phyloP scores from a whole-genome alignment of 2,113 vertebrate genomes.

The Melanostigma gelatinosum region DNA sequence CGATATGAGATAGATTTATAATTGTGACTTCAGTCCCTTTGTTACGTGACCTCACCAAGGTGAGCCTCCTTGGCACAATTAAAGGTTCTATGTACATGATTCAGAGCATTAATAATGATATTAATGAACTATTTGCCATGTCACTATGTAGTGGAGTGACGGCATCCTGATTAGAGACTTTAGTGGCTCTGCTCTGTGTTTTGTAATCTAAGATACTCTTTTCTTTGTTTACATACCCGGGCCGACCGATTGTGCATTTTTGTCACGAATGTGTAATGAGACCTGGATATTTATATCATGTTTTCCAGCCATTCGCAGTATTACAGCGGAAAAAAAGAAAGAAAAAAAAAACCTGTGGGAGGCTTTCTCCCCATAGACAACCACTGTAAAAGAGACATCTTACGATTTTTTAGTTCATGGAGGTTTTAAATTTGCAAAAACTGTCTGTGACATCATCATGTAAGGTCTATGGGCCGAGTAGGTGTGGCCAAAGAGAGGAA shows the following conservation, averaged over 20 bases:
- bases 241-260: neutral
- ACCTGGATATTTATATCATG: neutral
- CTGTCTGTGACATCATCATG: neutral
- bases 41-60: neutral
- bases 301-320: neutral
- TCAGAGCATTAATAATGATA: neutral
- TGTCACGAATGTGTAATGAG: neutral
- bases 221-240: neutral
- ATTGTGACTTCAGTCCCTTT: neutral
- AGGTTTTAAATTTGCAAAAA: neutral
- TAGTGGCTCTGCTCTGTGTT: neutral
- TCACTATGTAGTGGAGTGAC: neutral
- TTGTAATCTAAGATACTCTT: neutral
- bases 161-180: neutral
- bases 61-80: conserved; percentile 1
- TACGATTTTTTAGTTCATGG: neutral
- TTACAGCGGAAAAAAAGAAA: too few species aligned
- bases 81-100: neutral
- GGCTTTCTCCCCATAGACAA: neutral
- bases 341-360: too few species aligned
- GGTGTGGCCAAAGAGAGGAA: neutral
- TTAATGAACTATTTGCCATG: neutral
- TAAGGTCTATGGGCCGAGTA: neutral
- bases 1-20: neutral
- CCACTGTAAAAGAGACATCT: neutral